Conservation (phyloP, 1,140 invertebrate species). For the Saxidomus purpurata region DNA sequence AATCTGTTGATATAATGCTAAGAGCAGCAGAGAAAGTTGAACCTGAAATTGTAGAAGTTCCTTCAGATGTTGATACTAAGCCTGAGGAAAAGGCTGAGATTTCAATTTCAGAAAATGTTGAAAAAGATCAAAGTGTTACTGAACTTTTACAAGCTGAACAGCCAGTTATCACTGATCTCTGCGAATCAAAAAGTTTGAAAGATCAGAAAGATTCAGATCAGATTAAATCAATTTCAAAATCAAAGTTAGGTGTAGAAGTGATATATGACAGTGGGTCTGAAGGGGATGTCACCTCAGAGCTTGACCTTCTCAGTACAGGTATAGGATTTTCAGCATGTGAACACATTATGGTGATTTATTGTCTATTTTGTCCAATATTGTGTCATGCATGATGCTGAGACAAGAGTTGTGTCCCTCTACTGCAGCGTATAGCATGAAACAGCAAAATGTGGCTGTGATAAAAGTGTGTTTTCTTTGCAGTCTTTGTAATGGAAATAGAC, state of each 20-base stretch:
- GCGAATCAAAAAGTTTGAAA: constrained; percentile 18
- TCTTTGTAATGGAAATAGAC: no score
- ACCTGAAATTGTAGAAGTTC: no score
- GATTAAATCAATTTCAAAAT: not conserved
- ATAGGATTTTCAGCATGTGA: constrained; percentile 38
- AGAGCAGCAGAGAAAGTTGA: constrained; percentile 3
- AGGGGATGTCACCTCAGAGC: constrained; percentile 37
- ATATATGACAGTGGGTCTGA: constrained; percentile 44
- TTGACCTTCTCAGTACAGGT: constrained; percentile 37
- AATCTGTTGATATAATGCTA: no score
- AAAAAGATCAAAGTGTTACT: constrained; percentile 28
- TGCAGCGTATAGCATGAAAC: not conserved
- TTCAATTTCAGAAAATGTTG: not conserved
- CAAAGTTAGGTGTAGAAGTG: constrained; percentile 30
- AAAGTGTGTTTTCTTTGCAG: no score
- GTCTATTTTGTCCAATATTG: not conserved
- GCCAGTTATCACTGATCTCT: not conserved
- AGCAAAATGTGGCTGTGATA: not conserved
- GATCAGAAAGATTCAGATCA: not conserved
- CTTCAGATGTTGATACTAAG: constrained; percentile 19
- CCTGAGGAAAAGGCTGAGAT: constrained; percentile 4
- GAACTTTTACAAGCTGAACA: not conserved
- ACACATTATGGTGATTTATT: not conserved
- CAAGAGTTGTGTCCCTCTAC: not conserved
- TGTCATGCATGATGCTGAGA: not conserved